phyloP scores from a whole-genome alignment of 2,888 invertebrate genomes.

The Clistopyga incitator region DNA sequence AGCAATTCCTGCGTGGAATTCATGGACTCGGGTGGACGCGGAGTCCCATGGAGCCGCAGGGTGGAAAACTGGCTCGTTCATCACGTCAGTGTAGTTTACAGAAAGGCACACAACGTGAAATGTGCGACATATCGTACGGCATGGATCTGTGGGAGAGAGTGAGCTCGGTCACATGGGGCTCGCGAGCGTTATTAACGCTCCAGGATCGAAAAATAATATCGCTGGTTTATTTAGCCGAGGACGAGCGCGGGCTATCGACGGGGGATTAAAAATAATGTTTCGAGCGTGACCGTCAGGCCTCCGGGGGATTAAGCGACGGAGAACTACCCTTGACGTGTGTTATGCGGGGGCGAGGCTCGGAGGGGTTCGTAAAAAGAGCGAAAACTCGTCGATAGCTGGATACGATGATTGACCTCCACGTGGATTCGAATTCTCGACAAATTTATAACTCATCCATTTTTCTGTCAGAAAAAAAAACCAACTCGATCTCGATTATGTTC shows the following conservation, averaged over 20 bases:
- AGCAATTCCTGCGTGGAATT: conserved; percentile 9
- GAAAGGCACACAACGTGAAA: conserved; percentile 34
- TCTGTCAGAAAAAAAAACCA: too few relatives aligned
- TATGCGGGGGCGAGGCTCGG: background rate
- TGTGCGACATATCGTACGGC: conserved; percentile 18
- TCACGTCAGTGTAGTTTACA: background rate
- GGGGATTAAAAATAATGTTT: conserved; percentile 83
- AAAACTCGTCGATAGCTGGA: conserved; percentile 33
- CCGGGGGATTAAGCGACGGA: conserved; percentile 77
- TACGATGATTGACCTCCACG: conserved; percentile 14
- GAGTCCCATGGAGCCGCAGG: background rate
- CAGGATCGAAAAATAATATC: conserved; percentile 83
- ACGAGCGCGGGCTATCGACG: conserved; percentile 70
- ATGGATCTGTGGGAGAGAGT: conserved; percentile 6
- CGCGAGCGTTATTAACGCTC: conserved; percentile 66
- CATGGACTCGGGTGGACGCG: too few relatives aligned
- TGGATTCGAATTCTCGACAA: background rate
- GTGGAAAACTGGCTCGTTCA: conserved; percentile 11
- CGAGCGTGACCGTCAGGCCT: conserved; percentile 81
- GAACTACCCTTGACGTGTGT: conserved; percentile 43
- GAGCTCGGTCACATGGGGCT: conserved; percentile 12
- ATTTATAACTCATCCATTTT: background rate
- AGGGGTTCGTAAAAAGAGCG: background rate
- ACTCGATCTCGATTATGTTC: too few relatives aligned
- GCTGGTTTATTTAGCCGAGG: conserved; percentile 81